Base-by-base conservation (phyloP, 2,797 vertebrate genomes). In the Salarias fasciatus region DNA sequence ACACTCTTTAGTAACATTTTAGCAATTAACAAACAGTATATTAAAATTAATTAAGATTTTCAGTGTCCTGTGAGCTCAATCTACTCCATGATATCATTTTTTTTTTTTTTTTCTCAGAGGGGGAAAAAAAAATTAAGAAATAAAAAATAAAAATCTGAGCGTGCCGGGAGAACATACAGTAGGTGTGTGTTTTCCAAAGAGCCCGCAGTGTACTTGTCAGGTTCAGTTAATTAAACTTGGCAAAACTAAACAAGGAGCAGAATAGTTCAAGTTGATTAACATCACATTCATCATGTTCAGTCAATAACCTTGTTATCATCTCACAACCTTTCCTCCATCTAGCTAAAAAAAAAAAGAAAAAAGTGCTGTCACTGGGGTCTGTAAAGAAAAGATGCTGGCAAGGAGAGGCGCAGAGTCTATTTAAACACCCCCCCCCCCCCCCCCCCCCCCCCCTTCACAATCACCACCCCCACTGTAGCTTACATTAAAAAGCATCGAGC, bases 251-350 rank as follows among this genome's bases (percentile, higher is more conserved):
- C 35, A 63, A 42, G 8, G 14, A 37, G 50, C 50, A 63, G 49
- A 61, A 38, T 30, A 14, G 47, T 30, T 58, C 40, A 30, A 43
- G n/a, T 47, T 54, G 38, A 56, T 60, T n/a, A 57, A 71, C 29
- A 35, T 42, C 50, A 31, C 5, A 4, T 51, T 59, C 47, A 49
- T 42, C 33, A 7, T 49, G 44, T 63, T 51, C 35, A 37, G 15
- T 54, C 46, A 46, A 63, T 51, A 40, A 51, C 24, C 30, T 24
- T 11, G n/a, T 50, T 18, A 49, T 41, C 38, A 13, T 43, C 5
- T 4, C 36, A 7, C 8, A 11, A 10, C 36, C 11, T 11, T 14
- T 8, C 40, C 14, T 40, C 38, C 45, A 6, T 18, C 13, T 4
- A 30, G 28, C 58, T 6, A 38, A 14, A 41, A 36, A 45, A 42